Conservation (phyloP, 2,113 vertebrate species). For the Equus quagga region DNA sequence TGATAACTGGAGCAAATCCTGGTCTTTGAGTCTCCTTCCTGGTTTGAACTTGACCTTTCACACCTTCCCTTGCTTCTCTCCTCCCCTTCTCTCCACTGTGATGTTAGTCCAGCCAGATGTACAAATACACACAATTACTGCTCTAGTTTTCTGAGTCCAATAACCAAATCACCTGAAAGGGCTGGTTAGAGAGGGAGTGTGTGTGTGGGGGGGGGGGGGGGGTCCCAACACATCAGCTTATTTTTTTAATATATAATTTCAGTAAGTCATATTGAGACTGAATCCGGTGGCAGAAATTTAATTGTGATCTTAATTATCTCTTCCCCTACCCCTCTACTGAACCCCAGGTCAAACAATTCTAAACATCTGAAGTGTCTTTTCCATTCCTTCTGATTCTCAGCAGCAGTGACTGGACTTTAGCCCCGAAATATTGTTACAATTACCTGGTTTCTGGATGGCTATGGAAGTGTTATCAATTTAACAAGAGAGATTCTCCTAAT, state of each 20-base stretch:
- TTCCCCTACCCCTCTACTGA: not conserved
- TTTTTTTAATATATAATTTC: not conserved
- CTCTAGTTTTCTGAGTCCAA: not conserved
- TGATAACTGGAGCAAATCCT: not conserved
- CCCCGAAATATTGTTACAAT: constrained; percentile 50
- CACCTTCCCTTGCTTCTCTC: not conserved
- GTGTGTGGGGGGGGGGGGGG: not conserved
- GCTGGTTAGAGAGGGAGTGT: not conserved
- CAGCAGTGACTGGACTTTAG: constrained; percentile 19
- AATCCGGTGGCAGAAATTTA: not conserved
- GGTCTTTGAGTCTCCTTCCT: not conserved
- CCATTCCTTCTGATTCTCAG: constrained; percentile 45
- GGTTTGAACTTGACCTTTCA: not conserved
- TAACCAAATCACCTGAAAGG: not conserved
- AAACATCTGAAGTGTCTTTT: not conserved
- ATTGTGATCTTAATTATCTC: not conserved
- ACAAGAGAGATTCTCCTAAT: not conserved
- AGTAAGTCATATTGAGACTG: not conserved
- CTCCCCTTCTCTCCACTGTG: not conserved
- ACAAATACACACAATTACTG: not conserved
- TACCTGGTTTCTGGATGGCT: not conserved
- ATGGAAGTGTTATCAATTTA: constrained; percentile 3
- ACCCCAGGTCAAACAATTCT: not conserved
- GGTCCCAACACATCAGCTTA: not conserved
- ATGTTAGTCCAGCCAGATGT: not conserved